These are phyloP conservation scores for Baccha elongata DNA, from an alignment of 2,888 invertebrate species.

Conservation along the genomic window DNA sequence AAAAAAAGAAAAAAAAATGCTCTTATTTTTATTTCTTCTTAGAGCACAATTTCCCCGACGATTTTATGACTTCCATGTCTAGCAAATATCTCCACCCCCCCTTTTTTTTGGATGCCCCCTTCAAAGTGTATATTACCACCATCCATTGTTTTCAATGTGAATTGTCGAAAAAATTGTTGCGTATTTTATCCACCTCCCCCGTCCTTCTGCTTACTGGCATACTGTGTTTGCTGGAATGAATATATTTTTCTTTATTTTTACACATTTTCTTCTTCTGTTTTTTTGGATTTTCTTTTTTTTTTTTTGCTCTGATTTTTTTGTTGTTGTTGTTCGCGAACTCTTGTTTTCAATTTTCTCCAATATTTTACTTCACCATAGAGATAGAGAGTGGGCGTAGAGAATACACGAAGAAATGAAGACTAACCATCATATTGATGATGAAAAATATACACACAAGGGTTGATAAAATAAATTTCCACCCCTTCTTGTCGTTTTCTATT, in stretches of 20 bases:
- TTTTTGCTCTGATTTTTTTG: constrained; percentile 14
- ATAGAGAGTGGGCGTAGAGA: constrained; percentile 70
- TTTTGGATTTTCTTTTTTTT: constrained; percentile 20
- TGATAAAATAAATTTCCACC: constrained; percentile 70
- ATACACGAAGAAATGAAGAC: constrained; percentile 29
- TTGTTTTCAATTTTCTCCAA: constrained; percentile 64
- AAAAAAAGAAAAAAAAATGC: constrained; percentile 13
- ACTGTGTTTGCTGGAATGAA: constrained; percentile 29
- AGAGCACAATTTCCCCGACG: constrained; percentile 61
- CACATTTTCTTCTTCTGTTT: constrained; percentile 28
- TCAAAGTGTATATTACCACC: neutral
- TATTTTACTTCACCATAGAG: constrained; percentile 64
- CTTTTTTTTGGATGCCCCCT: neutral
- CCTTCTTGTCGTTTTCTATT: constrained; percentile 43
- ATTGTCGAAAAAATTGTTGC: constrained; percentile 64
- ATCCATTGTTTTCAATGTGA: constrained; percentile 46
- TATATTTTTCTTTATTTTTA: constrained; percentile 36
- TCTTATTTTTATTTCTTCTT: constrained; percentile 3
- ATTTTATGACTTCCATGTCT: constrained; percentile 68
- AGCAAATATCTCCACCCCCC: constrained; percentile 30
- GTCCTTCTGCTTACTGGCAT: neutral
- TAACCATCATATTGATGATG: constrained; percentile 29
- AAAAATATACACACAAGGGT: constrained; percentile 45
- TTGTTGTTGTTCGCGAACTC: neutral
- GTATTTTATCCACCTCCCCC: constrained; percentile 46